Evolutionary conservation across 2,888 invertebrate genomes (phyloP).

Genomic region (Magallana nippona): DNA sequence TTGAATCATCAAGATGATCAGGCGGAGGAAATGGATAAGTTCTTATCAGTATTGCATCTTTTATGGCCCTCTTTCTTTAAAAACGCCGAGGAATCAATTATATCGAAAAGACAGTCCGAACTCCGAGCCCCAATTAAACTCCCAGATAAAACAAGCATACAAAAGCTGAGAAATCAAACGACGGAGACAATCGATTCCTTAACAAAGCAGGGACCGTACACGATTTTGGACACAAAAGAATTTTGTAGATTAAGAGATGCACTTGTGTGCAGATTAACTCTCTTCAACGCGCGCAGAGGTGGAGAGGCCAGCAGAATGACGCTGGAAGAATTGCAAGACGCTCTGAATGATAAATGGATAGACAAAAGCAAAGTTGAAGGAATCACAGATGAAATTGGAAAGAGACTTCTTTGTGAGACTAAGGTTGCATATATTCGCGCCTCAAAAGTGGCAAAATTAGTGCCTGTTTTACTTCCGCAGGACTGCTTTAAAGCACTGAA

Average conservation of each 20-base stretch:
- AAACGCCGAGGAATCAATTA: conserved; percentile 29
- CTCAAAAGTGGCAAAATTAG: conserved; percentile 4
- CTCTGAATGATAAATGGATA: conserved; percentile 45
- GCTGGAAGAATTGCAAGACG: conserved; percentile 37
- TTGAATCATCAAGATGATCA: not conserved
- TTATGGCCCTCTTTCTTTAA: conserved; percentile 12
- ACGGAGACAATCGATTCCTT: too few relatives aligned
- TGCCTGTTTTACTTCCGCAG: conserved; percentile 40
- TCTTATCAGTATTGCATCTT: not conserved
- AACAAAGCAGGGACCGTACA: too few relatives aligned
- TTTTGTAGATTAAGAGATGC: too few relatives aligned
- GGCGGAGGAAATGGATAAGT: conserved; percentile 35
- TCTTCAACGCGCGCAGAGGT: too few relatives aligned
- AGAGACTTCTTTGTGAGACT: conserved; percentile 37
- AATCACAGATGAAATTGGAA: conserved; percentile 33
- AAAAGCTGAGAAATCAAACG: not conserved
- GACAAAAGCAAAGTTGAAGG: not conserved
- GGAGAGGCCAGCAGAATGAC: too few relatives aligned
- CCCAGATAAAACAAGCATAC: conserved; percentile 1
- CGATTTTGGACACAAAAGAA: too few relatives aligned
- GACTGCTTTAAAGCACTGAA: conserved; percentile 42
- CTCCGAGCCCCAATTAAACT: conserved; percentile 21
- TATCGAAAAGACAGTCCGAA: conserved; percentile 27
- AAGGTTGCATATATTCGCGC: conserved; percentile 25
- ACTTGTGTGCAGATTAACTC: too few relatives aligned